Base-by-base conservation (phyloP, 2,797 vertebrate genomes). In the Danio albolineatus region DNA sequence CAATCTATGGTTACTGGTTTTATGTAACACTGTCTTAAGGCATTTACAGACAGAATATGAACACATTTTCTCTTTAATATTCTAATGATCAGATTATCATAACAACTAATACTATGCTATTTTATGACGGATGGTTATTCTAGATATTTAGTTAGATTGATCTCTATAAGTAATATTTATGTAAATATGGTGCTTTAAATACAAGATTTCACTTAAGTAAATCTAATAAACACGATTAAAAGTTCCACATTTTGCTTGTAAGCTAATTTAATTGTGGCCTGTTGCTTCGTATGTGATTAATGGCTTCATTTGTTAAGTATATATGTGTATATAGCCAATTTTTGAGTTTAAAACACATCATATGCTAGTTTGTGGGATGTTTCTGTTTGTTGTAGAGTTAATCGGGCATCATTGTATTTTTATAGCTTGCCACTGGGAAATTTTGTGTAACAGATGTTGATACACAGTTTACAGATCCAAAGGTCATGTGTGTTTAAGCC, bases 401-500 rank as follows among this genome's bases (percentile, higher is more conserved):
- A 65, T 41, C 21, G 19, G 38, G 49, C 54, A n/a, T 76, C 60
- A 61, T 17, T 13, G 61, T 65, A 43, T 51, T 65, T 43, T 51
- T 0, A 19, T 76, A 54, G 9, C 17, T 10, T 82, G 57, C 6
- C 28, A 69, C 57, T 73, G 66, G 56, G 41, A 59, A 28, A 54
- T 76, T 57, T 62, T 53, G 71, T 59, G 87, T 78, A 86, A 53
- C 66, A 78, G 75, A 73, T 80, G 82, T 81, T 78, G 28, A 28
- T 28, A 3, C 28, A 28, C 28, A 28, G 62, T 80, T 80, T 80
- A 72, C 82, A 82, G 85, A 92, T 92, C 90, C 91, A 93, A 94
- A 94, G 93, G 92, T 94, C 88, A 82, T 91, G 88, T 92, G 84
- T 89, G 80, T 80, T 44, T 79, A 81, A 82, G 75, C 53, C 54